These are phyloP conservation scores for Meandrusa payeni DNA, from an alignment of 2,888 invertebrate species.

Conservation along the genomic window DNA sequence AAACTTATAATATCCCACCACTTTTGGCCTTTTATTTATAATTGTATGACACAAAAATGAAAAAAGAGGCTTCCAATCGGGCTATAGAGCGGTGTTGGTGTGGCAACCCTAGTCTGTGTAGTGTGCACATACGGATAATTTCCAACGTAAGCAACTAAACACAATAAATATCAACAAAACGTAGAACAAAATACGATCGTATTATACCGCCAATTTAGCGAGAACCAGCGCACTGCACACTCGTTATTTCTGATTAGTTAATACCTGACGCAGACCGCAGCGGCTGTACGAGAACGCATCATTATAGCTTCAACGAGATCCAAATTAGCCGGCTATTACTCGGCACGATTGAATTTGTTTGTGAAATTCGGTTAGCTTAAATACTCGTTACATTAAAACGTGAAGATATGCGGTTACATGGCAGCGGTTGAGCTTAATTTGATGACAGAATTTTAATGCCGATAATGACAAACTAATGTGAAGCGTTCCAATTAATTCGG, in stretches of 20 bases:
- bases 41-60: too few species aligned
- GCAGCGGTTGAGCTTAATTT: neutral
- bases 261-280: conserved; percentile 26
- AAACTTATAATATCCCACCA: too few species aligned
- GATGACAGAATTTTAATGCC: conserved; percentile 10
- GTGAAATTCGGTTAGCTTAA: conserved; percentile 10
- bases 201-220: conserved; percentile 3
- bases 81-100: too few species aligned
- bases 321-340: conserved; percentile 17
- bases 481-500: neutral
- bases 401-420: conserved; percentile 10
- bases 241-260: conserved; percentile 31
- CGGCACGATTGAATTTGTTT: conserved; percentile 13
- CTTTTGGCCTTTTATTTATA: too few species aligned
- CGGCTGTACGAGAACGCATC: conserved; percentile 28
- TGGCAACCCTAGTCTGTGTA: too few species aligned
- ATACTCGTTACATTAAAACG: conserved; percentile 10
- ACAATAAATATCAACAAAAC: neutral
- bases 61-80: too few species aligned
- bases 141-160: neutral
- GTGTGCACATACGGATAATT: too few species aligned
- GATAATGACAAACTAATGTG: conserved; percentile 8
- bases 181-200: neutral
- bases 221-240: conserved; percentile 12
- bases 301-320: conserved; percentile 5